Evolutionary conservation across 2,113 vertebrate genomes (phyloP).

Genomic region (Cyanistes caeruleus): DNA sequence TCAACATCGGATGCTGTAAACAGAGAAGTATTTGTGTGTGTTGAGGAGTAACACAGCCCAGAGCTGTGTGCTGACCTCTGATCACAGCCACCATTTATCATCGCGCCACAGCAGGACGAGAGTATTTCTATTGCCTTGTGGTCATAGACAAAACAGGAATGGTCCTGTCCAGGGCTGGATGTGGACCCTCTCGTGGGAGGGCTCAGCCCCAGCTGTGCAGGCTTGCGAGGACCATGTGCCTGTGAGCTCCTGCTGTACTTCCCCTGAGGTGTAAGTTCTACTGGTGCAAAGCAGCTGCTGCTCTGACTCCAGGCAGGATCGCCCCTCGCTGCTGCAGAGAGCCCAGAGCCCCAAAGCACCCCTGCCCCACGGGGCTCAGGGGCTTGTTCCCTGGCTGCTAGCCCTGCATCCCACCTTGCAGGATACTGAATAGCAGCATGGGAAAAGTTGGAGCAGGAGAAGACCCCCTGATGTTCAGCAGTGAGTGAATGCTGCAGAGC

Average conservation of each 20-base stretch:
- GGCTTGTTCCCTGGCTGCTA: not conserved
- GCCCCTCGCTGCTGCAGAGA: not conserved
- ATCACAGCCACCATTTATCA: not conserved
- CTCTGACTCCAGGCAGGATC: not conserved
- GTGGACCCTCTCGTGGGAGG: not conserved
- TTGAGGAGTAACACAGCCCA: not conserved
- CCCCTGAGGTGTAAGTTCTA: not conserved
- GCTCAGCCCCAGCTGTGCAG: not conserved
- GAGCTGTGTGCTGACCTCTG: slow-evolving; percentile 17
- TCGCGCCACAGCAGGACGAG: not conserved
- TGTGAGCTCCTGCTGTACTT: not conserved
- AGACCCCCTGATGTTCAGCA: not conserved
- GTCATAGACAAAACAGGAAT: slow-evolving; percentile 28
- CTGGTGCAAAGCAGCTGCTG: not conserved
- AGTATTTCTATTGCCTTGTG: not conserved
- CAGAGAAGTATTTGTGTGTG: slow-evolving; percentile 10
- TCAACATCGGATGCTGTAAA: slow-evolving; percentile 6
- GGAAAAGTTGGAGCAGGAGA: not conserved
- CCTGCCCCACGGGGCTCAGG: not conserved
- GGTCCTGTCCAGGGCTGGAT: not conserved
- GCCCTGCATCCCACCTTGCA: not conserved
- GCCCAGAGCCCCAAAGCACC: not conserved
- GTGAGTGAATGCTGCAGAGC: accelerated
- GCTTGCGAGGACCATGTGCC: not conserved
- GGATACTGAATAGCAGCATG: accelerated